These are phyloP conservation scores for Onychostoma macrolepis DNA, from an alignment of 2,113 vertebrate genomes.

Conservation along the genomic window DNA sequence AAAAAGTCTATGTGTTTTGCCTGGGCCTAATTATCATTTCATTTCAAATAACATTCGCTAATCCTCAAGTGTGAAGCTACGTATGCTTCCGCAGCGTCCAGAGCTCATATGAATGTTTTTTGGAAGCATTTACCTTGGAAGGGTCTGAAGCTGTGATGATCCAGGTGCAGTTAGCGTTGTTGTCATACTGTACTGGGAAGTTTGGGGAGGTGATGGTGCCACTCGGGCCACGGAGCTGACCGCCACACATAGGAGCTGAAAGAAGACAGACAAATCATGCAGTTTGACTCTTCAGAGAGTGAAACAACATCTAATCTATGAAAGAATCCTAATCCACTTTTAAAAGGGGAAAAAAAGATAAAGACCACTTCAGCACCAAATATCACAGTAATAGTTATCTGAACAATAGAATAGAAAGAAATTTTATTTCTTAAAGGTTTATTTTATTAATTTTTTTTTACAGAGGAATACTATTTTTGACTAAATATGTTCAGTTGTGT, in stretches of 20 bases:
- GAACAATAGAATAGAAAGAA: background rate
- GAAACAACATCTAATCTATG: background rate
- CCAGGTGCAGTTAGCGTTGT: constrained; percentile 99
- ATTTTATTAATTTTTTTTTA: no score
- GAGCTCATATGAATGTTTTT: background rate
- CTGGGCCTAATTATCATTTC: background rate
- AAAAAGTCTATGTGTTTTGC: background rate
- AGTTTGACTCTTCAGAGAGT: background rate
- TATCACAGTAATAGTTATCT: background rate
- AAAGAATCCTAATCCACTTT: no score
- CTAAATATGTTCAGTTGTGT: background rate
- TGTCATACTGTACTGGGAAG: constrained; percentile 97
- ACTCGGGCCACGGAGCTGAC: constrained; percentile 86
- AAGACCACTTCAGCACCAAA: background rate
- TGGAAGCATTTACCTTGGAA: constrained; percentile 82
- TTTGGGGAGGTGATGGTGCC: constrained; percentile 96
- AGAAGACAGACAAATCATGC: background rate
- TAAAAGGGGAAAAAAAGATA: background rate
- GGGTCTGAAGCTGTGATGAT: constrained; percentile 91
- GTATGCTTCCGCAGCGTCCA: background rate
- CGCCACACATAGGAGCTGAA: constrained; percentile 94
- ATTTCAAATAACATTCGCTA: background rate
- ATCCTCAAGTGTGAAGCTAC: background rate
- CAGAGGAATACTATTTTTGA: background rate
- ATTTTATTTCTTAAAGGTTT: no score